phyloP scores from a whole-genome alignment of 2,797 vertebrate genomes.

The Sternotherus odoratus region DNA sequence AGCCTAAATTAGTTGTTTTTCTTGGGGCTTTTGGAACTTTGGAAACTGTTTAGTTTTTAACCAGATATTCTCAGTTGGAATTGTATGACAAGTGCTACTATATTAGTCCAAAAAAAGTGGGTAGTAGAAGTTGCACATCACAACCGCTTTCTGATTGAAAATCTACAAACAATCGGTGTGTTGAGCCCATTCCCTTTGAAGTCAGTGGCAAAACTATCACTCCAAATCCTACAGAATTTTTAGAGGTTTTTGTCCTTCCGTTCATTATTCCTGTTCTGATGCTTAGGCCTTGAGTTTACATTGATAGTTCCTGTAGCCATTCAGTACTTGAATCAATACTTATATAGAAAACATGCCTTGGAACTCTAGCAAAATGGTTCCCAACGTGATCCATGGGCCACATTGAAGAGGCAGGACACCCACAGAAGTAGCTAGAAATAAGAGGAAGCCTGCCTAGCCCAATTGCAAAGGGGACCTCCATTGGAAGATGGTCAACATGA shows the following conservation, averaged over 20 bases:
- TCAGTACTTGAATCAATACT: not conserved
- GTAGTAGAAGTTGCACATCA: not conserved
- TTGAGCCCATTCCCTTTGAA: not conserved
- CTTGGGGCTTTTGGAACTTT: not conserved
- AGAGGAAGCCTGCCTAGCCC: not conserved
- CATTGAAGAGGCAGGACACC: not conserved
- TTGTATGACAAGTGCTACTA: not conserved
- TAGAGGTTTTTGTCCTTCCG: not conserved
- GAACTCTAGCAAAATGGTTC: not conserved
- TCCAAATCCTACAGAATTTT: fast-evolving
- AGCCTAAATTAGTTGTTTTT: not conserved
- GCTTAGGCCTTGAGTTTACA: not conserved
- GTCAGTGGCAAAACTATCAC: fast-evolving
- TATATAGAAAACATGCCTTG: fast-evolving
- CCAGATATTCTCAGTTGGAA: not conserved
- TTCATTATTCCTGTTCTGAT: fast-evolving
- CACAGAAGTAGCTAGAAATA: not conserved
- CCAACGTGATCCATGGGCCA: not conserved
- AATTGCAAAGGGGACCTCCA: not conserved
- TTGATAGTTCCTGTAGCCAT: not conserved
- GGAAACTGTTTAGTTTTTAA: not conserved
- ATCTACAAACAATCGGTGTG: not conserved
- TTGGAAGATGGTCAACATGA: not conserved
- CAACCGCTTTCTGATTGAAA: not conserved
- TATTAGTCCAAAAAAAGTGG: not conserved